These are phyloP conservation scores for Catocala nupta DNA, from an alignment of 2,888 invertebrate genomes.

Conservation along the genomic window DNA sequence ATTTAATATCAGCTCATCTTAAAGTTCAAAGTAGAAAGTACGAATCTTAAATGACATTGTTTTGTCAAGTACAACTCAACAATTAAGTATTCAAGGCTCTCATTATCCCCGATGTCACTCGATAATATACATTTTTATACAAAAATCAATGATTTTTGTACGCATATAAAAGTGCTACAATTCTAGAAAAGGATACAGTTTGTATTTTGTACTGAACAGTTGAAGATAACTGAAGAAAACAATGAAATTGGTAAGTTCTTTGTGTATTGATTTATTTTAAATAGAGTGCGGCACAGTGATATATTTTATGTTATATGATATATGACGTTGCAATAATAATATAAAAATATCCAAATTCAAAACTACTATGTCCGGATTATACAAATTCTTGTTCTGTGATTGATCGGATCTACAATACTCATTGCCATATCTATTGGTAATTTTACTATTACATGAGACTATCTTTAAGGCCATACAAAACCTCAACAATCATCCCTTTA, in stretches of 20 bases:
- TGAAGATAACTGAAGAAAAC: constrained; percentile 31
- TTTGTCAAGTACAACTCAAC: constrained; percentile 52
- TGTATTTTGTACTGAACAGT: constrained; percentile 42
- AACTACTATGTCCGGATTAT: no score
- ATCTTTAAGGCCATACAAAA: no score
- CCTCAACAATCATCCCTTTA: no score
- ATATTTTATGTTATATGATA: no score
- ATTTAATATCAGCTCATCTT: background rate
- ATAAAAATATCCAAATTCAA: no score
- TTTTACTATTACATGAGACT: no score
- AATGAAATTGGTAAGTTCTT: constrained; percentile 66
- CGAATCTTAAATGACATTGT: constrained; percentile 25
- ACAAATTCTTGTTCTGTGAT: no score
- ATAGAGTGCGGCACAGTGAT: no score
- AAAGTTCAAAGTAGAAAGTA: constrained; percentile 50
- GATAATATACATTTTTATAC: constrained; percentile 57
- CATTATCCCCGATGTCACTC: constrained; percentile 56
- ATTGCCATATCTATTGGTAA: no score
- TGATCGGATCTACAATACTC: no score
- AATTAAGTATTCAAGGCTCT: constrained; percentile 62
- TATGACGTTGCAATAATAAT: no score
- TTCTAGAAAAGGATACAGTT: constrained; percentile 61
- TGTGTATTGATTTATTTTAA: no score
- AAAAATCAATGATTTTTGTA: constrained; percentile 55
- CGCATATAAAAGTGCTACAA: constrained; percentile 67